These are phyloP conservation scores for Parotocinclus haroldoi DNA, from an alignment of 2,797 vertebrate genomes.

Conservation along the genomic window DNA sequence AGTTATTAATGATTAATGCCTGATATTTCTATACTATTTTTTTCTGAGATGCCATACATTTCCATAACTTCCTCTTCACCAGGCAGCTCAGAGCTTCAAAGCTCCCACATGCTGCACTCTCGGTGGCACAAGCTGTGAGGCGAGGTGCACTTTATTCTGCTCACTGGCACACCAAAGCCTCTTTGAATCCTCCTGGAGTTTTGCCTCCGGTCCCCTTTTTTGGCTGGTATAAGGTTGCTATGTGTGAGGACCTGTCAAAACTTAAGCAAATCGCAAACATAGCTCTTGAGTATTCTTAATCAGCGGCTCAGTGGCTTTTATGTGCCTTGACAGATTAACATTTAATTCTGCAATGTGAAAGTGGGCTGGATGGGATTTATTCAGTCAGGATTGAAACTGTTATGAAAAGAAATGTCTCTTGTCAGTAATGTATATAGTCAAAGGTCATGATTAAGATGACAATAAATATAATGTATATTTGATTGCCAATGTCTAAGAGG, in stretches of 20 bases:
- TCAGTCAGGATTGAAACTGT: not conserved
- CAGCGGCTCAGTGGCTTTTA: conserved; percentile 19
- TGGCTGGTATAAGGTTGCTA: conserved; percentile 22
- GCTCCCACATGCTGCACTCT: conserved; percentile 1
- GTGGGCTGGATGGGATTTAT: conserved; percentile 13
- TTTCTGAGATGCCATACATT: conserved; percentile 29
- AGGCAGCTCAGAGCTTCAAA: not conserved
- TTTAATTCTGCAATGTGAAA: conserved; percentile 35
- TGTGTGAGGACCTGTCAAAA: conserved; percentile 31
- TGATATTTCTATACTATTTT: conserved; percentile 13
- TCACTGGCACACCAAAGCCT: conserved; percentile 3
- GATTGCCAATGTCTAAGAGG: not conserved
- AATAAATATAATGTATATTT: no score
- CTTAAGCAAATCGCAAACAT: conserved; percentile 19
- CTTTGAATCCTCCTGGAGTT: not conserved
- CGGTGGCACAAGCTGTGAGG: not conserved
- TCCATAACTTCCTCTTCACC: conserved; percentile 14
- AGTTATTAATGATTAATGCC: conserved; percentile 38
- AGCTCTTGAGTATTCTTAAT: conserved; percentile 43
- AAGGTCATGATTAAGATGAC: no score
- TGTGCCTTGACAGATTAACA: conserved; percentile 29
- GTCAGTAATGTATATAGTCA: no score
- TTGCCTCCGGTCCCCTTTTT: not conserved
- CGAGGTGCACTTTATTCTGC: conserved; percentile 6
- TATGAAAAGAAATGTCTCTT: no score